Percentiles rank a stretch among this genome's conserved stretches.
These are phyloP conservation scores for Pituophis catenifer DNA, from an alignment of 2,113 vertebrate species.

Conservation along the genomic window DNA sequence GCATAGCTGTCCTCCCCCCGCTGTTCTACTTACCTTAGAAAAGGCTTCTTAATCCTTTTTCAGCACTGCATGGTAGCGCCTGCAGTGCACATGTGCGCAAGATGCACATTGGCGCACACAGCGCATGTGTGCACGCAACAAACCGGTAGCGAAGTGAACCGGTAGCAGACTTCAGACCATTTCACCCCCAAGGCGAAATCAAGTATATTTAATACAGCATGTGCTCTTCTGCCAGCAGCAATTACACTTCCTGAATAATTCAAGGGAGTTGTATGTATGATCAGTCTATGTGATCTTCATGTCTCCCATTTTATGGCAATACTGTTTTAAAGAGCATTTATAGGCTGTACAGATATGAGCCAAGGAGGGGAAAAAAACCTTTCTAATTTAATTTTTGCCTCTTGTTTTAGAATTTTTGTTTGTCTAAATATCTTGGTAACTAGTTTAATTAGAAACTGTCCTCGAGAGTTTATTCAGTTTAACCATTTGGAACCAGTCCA, in stretches of 20 bases:
- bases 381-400: not conserved
- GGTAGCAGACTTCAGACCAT: too few relatives aligned
- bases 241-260: not conserved
- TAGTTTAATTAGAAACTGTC: not conserved
- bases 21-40: too few relatives aligned
- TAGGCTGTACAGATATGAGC: not conserved
- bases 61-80: too few relatives aligned
- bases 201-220: not conserved
- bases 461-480: not conserved
- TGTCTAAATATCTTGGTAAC: not conserved
- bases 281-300: not conserved
- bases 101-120: too few relatives aligned
- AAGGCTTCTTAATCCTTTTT: too few relatives aligned
- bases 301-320: not conserved
- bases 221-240: not conserved
- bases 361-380: not conserved
- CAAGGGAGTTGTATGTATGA: not conserved
- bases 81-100: accelerated
- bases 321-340: not conserved
- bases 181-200: not conserved
- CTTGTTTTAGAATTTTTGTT: not conserved
- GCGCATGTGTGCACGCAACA: too few relatives aligned
- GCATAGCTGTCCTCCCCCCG: too few relatives aligned
- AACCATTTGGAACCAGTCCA: not conserved
- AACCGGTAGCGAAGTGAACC: too few relatives aligned